Percentiles rank a stretch among this genome's conserved stretches.
Conservation (phyloP, 92 coral and sea anemone genomes). For the Scolanthus callimorphus region DNA sequence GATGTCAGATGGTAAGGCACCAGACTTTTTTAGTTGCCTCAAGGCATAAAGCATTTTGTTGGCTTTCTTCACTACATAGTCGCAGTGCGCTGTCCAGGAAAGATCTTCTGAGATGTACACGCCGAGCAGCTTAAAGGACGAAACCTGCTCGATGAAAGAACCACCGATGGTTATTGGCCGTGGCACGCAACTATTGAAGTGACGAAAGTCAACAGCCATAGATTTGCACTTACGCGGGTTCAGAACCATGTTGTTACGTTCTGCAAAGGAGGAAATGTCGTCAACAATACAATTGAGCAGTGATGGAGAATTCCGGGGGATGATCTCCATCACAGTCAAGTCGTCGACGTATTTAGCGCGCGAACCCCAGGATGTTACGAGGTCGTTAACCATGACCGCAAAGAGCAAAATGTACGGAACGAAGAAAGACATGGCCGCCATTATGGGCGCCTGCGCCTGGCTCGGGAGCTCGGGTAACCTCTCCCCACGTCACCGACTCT, state of each 20-base stretch:
- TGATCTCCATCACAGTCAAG: conserved; percentile 9
- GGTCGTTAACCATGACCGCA: conserved; percentile 17
- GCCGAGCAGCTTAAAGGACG: conserved; percentile 43
- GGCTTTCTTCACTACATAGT: conserved; percentile 30
- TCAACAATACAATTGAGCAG: neutral
- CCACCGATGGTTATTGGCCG: no score
- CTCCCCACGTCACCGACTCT: no score
- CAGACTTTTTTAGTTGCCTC: conserved; percentile 24
- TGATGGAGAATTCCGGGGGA: conserved; percentile 17
- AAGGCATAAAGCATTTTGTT: conserved; percentile 33
- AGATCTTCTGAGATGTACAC: conserved; percentile 21
- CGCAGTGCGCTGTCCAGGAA: conserved; percentile 32
- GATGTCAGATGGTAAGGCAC: no score
- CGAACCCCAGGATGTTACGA: conserved; percentile 4
- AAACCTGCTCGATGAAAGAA: no score
- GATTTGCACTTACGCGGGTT: conserved; percentile 14
- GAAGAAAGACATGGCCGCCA: no score
- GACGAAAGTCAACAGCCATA: conserved; percentile 10
- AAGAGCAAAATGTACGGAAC: no score
- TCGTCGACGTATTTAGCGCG: no score
- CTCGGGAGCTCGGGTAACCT: no score
- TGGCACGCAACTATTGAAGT: no score
- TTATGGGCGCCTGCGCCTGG: no score
- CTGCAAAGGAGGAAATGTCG: conserved; percentile 10
- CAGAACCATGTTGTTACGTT: conserved; percentile 4